Conservation (phyloP, 2,797 vertebrate species). For the Mastacembelus armatus region DNA sequence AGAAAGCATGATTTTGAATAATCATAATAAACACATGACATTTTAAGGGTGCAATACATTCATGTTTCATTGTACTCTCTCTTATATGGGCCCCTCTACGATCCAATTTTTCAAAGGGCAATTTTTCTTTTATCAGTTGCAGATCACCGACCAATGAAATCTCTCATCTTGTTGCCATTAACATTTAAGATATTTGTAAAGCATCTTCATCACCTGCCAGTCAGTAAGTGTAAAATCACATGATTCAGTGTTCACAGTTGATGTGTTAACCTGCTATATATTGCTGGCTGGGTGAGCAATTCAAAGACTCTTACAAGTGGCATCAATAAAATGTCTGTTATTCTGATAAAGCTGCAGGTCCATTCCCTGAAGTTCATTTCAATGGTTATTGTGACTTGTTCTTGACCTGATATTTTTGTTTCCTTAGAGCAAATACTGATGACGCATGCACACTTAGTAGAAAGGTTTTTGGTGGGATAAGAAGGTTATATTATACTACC, state of each 20-base stretch:
- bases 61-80: background rate
- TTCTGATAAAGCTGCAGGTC: too few species aligned
- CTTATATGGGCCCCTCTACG: background rate
- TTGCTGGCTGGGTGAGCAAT: background rate
- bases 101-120: background rate
- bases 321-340: background rate
- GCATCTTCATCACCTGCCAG: constrained; percentile 1
- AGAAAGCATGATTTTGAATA: too few species aligned
- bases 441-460: background rate
- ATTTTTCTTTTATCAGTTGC: background rate
- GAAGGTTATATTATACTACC: too few species aligned
- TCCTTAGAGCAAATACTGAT: background rate
- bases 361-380: too few species aligned
- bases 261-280: background rate
- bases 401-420: background rate
- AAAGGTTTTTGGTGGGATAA: too few species aligned
- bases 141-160: background rate
- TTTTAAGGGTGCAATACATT: too few species aligned
- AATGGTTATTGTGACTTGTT: too few species aligned
- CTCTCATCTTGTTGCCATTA: background rate
- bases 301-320: background rate
- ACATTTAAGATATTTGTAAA: background rate
- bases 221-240: constrained; percentile 1
- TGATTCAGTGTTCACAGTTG: background rate
- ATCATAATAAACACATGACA: too few species aligned